phyloP scores from a whole-genome alignment of 2,888 invertebrate species.

The Empis livida region DNA sequence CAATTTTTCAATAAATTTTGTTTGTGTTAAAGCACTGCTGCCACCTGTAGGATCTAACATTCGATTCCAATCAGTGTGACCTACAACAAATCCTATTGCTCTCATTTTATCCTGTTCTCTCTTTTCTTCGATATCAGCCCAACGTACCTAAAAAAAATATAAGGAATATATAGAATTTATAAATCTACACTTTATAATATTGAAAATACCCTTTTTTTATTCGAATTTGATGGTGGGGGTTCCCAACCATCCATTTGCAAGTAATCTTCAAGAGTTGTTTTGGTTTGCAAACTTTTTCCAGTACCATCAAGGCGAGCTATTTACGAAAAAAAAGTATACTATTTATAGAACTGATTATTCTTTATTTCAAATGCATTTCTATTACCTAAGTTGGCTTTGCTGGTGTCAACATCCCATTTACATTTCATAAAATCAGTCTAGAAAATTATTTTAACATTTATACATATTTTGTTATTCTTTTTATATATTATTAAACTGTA shows the following conservation, averaged over 20 bases:
- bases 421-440: slow-evolving; percentile 40
- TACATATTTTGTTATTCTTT: slow-evolving; percentile 7
- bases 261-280: slow-evolving; percentile 81
- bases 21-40: slow-evolving; percentile 78
- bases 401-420: slow-evolving; percentile 84
- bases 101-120: slow-evolving; percentile 85
- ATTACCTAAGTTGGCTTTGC: slow-evolving; percentile 66
- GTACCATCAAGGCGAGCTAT: slow-evolving; percentile 89
- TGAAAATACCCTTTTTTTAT: slow-evolving; percentile 69
- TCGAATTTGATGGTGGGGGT: slow-evolving; percentile 46
- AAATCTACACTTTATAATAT: not conserved
- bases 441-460: slow-evolving; percentile 11
- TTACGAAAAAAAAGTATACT: slow-evolving; percentile 29
- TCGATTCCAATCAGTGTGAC: slow-evolving; percentile 90
- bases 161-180: slow-evolving; percentile 3
- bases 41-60: slow-evolving; percentile 90
- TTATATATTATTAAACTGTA: not conserved
- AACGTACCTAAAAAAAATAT: slow-evolving; percentile 61
- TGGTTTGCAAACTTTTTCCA: slow-evolving; percentile 51
- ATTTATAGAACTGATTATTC: too few species aligned
- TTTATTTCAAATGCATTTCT: too few species aligned
- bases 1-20: slow-evolving; percentile 74
- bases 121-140: slow-evolving; percentile 94
- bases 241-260: slow-evolving; percentile 68
- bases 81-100: slow-evolving; percentile 92